Evolutionary conservation across 2,797 vertebrate genomes (phyloP), one percentile per base, ranked within the genome.

Genomic region (Enteromius trimaculatus): DNA sequence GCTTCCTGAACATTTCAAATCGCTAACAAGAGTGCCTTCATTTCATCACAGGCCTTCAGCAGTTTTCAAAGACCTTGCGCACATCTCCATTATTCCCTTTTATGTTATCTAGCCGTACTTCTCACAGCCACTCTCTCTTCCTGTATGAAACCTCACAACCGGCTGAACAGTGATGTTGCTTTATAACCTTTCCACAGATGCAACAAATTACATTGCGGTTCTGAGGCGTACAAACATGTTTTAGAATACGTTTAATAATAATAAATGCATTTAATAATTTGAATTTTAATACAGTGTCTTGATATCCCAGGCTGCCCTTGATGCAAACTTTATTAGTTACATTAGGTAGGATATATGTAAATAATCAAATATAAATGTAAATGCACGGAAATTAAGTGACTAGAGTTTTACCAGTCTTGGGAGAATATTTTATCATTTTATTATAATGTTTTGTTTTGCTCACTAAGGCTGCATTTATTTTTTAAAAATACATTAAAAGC

Each of bases 1-100:
- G 74, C 80, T 58, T 75, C 17, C 71, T 37, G 11, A 70, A 78
- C 81, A 77, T 62, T 71, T 78, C 14, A 39, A 14, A 71, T 77
- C n/a, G 37, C 64, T 47, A 58, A 39, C 26, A 78, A 71, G 65
- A 37, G 65, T 23, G 65, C 16, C 21, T 83, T 71, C 29, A 62
- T 78, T 71, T 83, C 66, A 78, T 71, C 82, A 83, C n/a, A 5
- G 81, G 53, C 74, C 64, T 83, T 77, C 39, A 58, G 62, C 34
- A 23, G 11, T 69, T 77, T 83, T 83, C 81, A 83, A 70, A 77
- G 75, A 62, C 37, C 74, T 78, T 62, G 42, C 16, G 7, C 39
- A 23, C n/a, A 82, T 77, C 53, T 78, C 21, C 66, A 71, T 83
- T 71, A 83, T 83, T 71, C 82, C 31, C 66, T 83, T 83, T 83